Evolutionary conservation across 2,113 vertebrate genomes (phyloP), one percentile per base, ranked within the genome.

Genomic region (Balaeniceps rex): DNA sequence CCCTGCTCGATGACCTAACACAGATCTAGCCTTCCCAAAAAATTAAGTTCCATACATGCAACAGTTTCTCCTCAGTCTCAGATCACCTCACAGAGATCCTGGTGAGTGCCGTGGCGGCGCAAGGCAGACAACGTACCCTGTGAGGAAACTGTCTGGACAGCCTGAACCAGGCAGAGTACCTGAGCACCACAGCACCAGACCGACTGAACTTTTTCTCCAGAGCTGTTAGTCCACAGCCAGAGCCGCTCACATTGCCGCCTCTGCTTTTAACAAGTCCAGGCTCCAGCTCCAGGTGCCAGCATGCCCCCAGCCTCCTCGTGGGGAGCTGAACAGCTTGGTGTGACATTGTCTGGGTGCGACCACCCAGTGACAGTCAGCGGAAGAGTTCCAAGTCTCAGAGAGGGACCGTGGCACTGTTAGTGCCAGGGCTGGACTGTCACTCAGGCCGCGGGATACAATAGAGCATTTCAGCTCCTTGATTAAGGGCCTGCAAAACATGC

Each of bases 31-130:
- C 22, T 36, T 13, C 51, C 13, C 16, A 13, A 12, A 90, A 64
- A 38, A 10, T 31, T 4, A 23, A 40, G n/a, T 18, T 34, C 58
- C 31, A 15, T 3, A 18, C 14, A 19, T 0, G 11, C 58, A 78
- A 36, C 29, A 25, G 51, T 10, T 38, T 54, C 38, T 47, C 29
- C 42, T 22, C 34, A 3, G 36, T 28, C 55, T 42, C 69, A 28
- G 33, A 19, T 34, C 52, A 49, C 31, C 60, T 68, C 33, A 5
- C 2, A 9, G 46, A 55, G n/a, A 38, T 21, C 26, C 54, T 23
- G 40, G 58, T 4, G 15, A 66, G 34, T 0, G 6, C 26, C 1
- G 4, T 69, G 57, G 28, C 0, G 2, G n/a, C 2, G 2, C 42
- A 65, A 58, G 13, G 36, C 28, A 6, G 21, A n/a, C 40, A 21